These are phyloP conservation scores for Aramus guarauna DNA, from an alignment of 2,113 vertebrate species.

Conservation along the genomic window DNA sequence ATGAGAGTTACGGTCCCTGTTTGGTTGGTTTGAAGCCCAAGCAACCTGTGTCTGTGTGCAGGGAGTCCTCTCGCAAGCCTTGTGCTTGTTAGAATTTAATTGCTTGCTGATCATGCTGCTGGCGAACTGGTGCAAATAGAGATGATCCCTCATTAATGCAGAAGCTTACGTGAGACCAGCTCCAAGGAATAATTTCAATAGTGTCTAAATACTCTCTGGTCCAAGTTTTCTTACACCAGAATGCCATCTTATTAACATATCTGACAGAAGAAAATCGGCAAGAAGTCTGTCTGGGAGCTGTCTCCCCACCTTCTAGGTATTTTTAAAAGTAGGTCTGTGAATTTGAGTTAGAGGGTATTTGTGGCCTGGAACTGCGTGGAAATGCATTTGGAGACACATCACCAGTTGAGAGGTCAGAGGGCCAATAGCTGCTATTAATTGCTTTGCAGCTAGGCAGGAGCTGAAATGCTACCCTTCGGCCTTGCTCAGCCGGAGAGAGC, in stretches of 20 bases:
- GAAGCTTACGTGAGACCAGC: neutral
- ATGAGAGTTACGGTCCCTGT: neutral
- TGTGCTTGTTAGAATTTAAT: slow-evolving; percentile 15
- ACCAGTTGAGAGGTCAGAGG: neutral
- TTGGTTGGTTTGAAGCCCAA: neutral
- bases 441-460: neutral
- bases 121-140: neutral
- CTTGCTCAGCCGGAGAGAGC: accelerated
- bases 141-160: slow-evolving; percentile 30
- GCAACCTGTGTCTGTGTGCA: neutral
- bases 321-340: neutral
- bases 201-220: neutral
- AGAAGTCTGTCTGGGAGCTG: neutral
- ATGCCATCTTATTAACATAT: neutral
- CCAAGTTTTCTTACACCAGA: neutral
- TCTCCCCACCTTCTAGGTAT: neutral
- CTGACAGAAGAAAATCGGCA: neutral
- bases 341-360: neutral
- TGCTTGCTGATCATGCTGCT: neutral
- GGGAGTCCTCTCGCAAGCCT: neutral
- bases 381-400: neutral
- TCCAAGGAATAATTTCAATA: slow-evolving; percentile 5
- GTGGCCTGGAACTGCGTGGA: neutral
- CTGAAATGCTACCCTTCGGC: neutral
- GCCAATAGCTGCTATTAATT: neutral